Evolutionary conservation across 2,888 invertebrate species (phyloP).

Genomic region (Cerceris rybyensis): DNA sequence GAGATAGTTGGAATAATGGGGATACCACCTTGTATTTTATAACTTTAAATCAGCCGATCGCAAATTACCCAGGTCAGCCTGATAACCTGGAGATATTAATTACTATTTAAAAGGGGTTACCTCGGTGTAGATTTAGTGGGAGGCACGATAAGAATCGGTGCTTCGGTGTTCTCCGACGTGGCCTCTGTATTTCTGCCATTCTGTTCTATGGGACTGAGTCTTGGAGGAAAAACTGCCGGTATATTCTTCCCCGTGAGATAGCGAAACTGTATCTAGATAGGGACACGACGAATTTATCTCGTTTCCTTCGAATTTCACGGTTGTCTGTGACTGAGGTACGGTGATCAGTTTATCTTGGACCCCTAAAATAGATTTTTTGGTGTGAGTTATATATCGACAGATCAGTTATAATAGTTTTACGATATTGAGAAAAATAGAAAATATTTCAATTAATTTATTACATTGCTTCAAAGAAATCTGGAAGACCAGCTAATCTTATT

Average conservation of each 20-base stretch:
- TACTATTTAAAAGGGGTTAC: conserved; percentile 72
- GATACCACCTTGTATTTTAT: not conserved
- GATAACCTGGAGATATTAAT: conserved; percentile 69
- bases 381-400: too few relatives aligned
- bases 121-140: conserved; percentile 53
- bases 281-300: conserved; percentile 2
- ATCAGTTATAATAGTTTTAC: too few relatives aligned
- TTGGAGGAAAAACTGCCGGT: conserved; percentile 4
- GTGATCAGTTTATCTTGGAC: too few relatives aligned
- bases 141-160: conserved; percentile 61
- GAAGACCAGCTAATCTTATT: not conserved
- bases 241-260: conserved; percentile 22
- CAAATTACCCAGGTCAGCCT: conserved; percentile 30
- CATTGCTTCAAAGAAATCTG: not conserved
- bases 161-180: conserved; percentile 27
- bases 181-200: conserved; percentile 6
- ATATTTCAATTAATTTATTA: conserved; percentile 4
- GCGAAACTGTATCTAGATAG: conserved; percentile 20
- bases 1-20: not conserved
- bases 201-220: not conserved
- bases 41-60: conserved; percentile 4
- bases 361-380: too few relatives aligned
- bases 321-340: too few relatives aligned
- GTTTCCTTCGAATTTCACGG: too few relatives aligned
- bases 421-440: too few relatives aligned